These are phyloP conservation scores for Macrosteles quadrilineatus DNA, from an alignment of 1,140 invertebrate species.

Conservation along the genomic window DNA sequence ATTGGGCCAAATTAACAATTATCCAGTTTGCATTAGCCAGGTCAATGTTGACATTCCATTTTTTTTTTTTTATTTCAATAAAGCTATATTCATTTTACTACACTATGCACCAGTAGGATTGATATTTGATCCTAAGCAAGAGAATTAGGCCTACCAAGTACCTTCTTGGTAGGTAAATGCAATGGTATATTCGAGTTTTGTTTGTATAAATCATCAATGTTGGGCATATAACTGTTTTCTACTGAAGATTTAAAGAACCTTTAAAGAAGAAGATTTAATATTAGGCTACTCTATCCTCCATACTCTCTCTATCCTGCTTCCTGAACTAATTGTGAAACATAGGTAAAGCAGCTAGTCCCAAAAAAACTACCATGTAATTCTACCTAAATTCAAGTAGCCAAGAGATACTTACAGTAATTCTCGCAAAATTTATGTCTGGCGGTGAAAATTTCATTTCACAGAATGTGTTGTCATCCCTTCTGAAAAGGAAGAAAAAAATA, in stretches of 20 bases:
- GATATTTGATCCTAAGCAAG: too few relatives aligned
- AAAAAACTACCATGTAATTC: neutral
- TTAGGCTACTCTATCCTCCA: neutral
- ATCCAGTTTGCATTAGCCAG: too few relatives aligned
- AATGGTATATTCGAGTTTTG: too few relatives aligned
- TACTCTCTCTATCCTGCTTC: neutral
- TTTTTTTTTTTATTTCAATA: too few relatives aligned
- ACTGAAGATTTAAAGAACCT: neutral
- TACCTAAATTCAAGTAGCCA: neutral
- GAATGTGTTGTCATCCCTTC: slow-evolving; percentile 10
- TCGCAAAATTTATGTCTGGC: neutral
- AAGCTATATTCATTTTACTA: too few relatives aligned
- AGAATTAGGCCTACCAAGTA: too few relatives aligned
- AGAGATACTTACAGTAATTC: neutral
- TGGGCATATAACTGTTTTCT: neutral
- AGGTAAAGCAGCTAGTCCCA: neutral
- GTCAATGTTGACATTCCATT: too few relatives aligned
- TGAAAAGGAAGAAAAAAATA: neutral
- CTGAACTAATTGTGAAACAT: neutral
- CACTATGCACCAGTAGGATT: too few relatives aligned
- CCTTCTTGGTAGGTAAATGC: too few relatives aligned
- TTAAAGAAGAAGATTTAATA: neutral
- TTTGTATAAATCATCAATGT: too few relatives aligned
- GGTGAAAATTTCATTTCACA: slow-evolving; percentile 12
- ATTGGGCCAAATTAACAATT: too few relatives aligned